These are phyloP conservation scores for Mechanitis messenoides DNA, from an alignment of 2,888 invertebrate genomes.

Conservation along the genomic window DNA sequence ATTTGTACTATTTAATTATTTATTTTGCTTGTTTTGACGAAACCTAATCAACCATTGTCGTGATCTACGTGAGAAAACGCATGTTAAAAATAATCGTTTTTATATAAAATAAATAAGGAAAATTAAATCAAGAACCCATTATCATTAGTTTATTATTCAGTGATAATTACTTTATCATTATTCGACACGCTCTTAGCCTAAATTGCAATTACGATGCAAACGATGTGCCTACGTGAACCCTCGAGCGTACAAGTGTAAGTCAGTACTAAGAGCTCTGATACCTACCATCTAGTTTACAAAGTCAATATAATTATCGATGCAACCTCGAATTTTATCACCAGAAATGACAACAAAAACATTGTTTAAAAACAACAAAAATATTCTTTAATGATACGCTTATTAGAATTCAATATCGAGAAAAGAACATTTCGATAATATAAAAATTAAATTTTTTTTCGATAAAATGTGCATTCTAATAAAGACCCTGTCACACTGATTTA, in stretches of 20 bases:
- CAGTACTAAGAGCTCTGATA: background rate
- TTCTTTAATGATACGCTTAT: background rate
- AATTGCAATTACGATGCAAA: slow-evolving; percentile 40
- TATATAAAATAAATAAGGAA: slow-evolving; percentile 33
- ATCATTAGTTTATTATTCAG: slow-evolving; percentile 32
- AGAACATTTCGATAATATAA: background rate
- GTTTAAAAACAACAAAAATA: no score
- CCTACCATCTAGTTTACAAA: slow-evolving; percentile 12
- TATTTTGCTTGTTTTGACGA: no score
- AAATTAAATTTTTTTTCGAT: background rate
- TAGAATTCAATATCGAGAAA: background rate
- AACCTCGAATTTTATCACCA: slow-evolving; percentile 29
- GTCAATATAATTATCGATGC: slow-evolving; percentile 35
- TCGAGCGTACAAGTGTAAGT: slow-evolving; percentile 34
- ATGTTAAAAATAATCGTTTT: background rate
- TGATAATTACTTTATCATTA: slow-evolving; percentile 32
- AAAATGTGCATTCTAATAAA: slow-evolving; percentile 5
- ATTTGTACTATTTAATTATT: no score
- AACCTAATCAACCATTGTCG: background rate
- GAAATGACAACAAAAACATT: slow-evolving; percentile 18
- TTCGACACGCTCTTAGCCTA: slow-evolving; percentile 46
- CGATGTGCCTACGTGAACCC: slow-evolving; percentile 46
- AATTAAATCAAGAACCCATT: slow-evolving; percentile 26
- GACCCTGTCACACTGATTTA: slow-evolving; percentile 1
- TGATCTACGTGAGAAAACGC: background rate